phyloP scores from a whole-genome alignment of 2,113 vertebrate species.

The Bambusicola thoracicus region DNA sequence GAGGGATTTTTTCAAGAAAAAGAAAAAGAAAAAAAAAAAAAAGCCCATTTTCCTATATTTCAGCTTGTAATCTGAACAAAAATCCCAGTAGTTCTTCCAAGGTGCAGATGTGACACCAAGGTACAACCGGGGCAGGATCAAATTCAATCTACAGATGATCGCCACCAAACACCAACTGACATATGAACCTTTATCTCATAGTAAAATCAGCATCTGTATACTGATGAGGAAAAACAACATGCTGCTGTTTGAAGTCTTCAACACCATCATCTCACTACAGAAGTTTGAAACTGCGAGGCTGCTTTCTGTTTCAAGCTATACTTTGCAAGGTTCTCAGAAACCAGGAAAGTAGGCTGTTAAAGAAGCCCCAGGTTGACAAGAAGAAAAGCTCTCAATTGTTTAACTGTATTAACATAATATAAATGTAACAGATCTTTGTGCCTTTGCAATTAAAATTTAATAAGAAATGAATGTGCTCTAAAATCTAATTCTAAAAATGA shows the following conservation, averaged over 20 bases:
- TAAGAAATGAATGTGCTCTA: not conserved
- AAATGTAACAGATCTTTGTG: not conserved
- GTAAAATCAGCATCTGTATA: conserved; percentile 50
- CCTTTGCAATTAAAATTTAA: not conserved
- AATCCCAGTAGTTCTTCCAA: not conserved
- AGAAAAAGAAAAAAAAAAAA: not conserved
- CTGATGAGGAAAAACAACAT: not conserved
- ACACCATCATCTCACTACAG: not conserved
- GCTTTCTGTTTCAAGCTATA: conserved; percentile 49
- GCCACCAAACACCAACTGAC: not conserved
- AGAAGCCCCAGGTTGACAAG: not conserved
- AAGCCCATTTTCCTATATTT: not conserved
- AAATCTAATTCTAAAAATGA: not conserved
- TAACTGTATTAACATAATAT: not conserved
- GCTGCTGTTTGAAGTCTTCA: conserved; percentile 37
- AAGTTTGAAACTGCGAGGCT: conserved; percentile 19
- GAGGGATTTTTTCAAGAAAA: not conserved
- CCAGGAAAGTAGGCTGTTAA: not conserved
- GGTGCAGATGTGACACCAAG: not conserved
- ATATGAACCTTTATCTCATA: conserved; percentile 14
- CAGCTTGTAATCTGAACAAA: not conserved
- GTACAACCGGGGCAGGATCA: not conserved
- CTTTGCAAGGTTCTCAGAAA: conserved; percentile 51
- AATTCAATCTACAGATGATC: not conserved
- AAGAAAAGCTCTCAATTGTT: not conserved